Percentiles rank a stretch among this genome's conserved stretches.
Conservation (phyloP, 2,888 invertebrate genomes). For the Pegoplata infirma region DNA sequence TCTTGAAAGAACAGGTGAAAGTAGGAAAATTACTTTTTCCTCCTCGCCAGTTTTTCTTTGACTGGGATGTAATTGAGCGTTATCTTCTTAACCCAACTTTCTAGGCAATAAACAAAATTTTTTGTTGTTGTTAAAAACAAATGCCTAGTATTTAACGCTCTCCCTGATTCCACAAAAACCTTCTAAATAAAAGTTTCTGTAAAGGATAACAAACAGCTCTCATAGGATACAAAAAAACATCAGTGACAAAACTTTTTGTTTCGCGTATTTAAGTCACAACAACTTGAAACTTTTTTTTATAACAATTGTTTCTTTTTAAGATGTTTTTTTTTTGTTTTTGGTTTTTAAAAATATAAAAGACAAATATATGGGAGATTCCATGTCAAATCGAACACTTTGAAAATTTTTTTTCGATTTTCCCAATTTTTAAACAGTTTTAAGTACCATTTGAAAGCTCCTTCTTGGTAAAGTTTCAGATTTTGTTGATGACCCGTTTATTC, state of each 20-base stretch:
- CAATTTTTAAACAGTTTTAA: too few species aligned
- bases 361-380: too few species aligned
- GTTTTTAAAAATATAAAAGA: conserved; percentile 27
- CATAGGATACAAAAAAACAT: conserved; percentile 21
- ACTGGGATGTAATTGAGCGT: conserved; percentile 16
- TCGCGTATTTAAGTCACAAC: conserved; percentile 49
- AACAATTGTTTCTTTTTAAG: conserved; percentile 1
- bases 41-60: neutral
- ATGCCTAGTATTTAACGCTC: conserved; percentile 17
- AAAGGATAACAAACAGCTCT: conserved; percentile 16
- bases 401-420: too few species aligned
- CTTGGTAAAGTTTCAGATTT: too few species aligned
- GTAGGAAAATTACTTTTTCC: conserved; percentile 30
- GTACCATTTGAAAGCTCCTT: conserved; percentile 2
- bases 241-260: conserved; percentile 55
- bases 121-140: conserved; percentile 29
- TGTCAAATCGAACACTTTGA: too few species aligned
- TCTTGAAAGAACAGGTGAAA: conserved; percentile 48
- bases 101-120: conserved; percentile 36
- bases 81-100: conserved; percentile 31
- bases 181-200: conserved; percentile 2
- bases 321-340: conserved; percentile 29
- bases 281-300: conserved; percentile 39
- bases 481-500: too few species aligned
- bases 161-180: conserved; percentile 17